A percentile compares a stretch with the other conserved stretches of the same genome.
phyloP scores from a whole-genome alignment of 1,140 invertebrate species.

The Aphaenogaster rudis region DNA sequence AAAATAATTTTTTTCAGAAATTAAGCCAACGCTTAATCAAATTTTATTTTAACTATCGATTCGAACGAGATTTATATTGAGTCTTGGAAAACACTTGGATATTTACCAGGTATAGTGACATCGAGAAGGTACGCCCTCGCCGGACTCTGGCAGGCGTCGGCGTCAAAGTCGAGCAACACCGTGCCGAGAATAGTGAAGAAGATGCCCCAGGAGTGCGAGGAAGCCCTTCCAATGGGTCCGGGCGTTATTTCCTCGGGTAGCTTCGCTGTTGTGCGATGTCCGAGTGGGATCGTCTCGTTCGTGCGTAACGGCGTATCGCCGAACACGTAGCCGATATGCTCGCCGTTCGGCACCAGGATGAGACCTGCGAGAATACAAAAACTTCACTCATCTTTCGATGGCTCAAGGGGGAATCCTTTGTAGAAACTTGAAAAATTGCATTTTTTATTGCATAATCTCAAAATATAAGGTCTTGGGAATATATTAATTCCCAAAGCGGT shows the following conservation, averaged over 20 bases:
- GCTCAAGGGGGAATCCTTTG: too few relatives aligned
- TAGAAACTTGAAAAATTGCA: too few relatives aligned
- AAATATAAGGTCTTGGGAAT: too few relatives aligned
- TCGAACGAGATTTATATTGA: neutral
- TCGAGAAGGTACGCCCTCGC: constrained; percentile 97
- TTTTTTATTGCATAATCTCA: too few relatives aligned
- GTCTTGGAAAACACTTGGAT: neutral
- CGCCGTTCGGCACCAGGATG: constrained; percentile 96
- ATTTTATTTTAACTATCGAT: neutral
- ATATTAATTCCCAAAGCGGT: too few relatives aligned
- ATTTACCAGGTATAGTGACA: constrained; percentile 94
- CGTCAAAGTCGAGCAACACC: constrained; percentile 97
- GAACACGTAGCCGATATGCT: constrained; percentile 92
- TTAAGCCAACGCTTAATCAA: too few relatives aligned
- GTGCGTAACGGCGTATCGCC: constrained; percentile 89
- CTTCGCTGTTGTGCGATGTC: constrained; percentile 84
- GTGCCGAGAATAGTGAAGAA: constrained; percentile 97
- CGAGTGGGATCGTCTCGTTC: constrained; percentile 82
- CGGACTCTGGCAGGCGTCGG: constrained; percentile 98
- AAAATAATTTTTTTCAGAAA: too few relatives aligned
- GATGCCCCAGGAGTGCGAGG: constrained; percentile 94
- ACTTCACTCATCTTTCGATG: neutral
- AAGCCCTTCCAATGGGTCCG: constrained; percentile 76
- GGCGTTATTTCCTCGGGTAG: constrained; percentile 57
- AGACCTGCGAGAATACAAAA: constrained; percentile 88